Evolutionary conservation across 2,888 invertebrate species (phyloP).

Genomic region (Acrobasis suavella): DNA sequence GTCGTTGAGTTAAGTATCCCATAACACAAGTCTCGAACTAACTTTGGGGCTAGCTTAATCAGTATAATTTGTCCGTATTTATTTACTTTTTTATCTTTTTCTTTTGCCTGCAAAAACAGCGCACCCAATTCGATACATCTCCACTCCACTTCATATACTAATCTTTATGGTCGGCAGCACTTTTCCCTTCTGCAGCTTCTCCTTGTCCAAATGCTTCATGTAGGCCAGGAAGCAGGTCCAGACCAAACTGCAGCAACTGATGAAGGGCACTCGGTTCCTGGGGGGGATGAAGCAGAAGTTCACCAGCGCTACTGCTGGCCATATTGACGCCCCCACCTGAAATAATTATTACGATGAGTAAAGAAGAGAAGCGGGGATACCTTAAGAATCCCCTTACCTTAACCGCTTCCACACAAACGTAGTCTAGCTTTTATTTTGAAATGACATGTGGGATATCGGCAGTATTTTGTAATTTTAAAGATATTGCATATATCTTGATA

Average conservation of each 20-base stretch:
- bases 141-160: constrained; percentile 37
- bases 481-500: no score
- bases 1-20: no score
- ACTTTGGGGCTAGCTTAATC: no score
- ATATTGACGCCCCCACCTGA: constrained; percentile 87
- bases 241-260: constrained; percentile 87
- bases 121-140: constrained; percentile 2
- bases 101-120: neutral
- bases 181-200: constrained; percentile 47
- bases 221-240: constrained; percentile 92
- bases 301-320: constrained; percentile 88
- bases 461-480: no score
- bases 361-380: no score
- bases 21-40: no score
- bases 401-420: no score
- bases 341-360: constrained; percentile 26
- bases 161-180: constrained; percentile 45
- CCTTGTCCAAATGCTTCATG: constrained; percentile 86
- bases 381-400: no score
- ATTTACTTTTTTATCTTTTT: no score
- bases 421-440: no score
- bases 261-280: constrained; percentile 89
- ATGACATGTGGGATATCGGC: no score
- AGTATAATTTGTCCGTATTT: no score
- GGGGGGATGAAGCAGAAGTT: constrained; percentile 89